Evolutionary conservation across 2,113 vertebrate species (phyloP), one percentile per base, ranked within the genome.

Genomic region (Porphyrio hochstetteri): DNA sequence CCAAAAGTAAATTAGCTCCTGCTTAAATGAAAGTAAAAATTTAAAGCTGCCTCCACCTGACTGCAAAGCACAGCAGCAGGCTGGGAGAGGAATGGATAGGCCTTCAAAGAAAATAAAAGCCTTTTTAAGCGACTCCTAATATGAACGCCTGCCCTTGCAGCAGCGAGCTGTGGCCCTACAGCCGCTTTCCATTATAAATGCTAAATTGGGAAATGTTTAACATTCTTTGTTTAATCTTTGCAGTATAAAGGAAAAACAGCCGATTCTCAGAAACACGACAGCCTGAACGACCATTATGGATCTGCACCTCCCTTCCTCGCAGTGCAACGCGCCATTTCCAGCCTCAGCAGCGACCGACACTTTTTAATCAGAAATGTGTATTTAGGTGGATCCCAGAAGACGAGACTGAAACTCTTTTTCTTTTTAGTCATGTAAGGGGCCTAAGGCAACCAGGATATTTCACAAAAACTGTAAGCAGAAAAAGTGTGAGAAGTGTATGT

Each of bases 201-300:
- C 94, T 95, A 96, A 97, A 92, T 36, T 92, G 78, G 90, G 96
- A 96, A 92, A 81, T 93, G 88, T 68, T 84, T 94, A 88, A 83
- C 89, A 84, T 94, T 97, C 79, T 95, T 93, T 93, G 90, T 84
- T 93, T 83, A 86, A 70, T 92, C 90, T 93, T 89, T 74, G 84
- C 81, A 96, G 93, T 11, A 87, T 76, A 97, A 95, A 96, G 95
- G 38, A 82, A 92, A 91, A 91, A 50, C 74, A 94, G 92, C 95
- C 95, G 96, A 96, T 96, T 94, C 95, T 86, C 88, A 95, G 93
- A 75, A 95, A 90, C 90, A 88, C 25, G 75, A 93, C 88, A 87
- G 92, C 68, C 91, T 4, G 60, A 96, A 85, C 68, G 80, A 78
- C 67, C 83, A 46, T 86, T 60, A 82, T 36, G 80, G 92, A 82